Evolutionary conservation across 2,888 invertebrate genomes (phyloP), one percentile per base, ranked within the genome.

Genomic region (Acleris holmiana): DNA sequence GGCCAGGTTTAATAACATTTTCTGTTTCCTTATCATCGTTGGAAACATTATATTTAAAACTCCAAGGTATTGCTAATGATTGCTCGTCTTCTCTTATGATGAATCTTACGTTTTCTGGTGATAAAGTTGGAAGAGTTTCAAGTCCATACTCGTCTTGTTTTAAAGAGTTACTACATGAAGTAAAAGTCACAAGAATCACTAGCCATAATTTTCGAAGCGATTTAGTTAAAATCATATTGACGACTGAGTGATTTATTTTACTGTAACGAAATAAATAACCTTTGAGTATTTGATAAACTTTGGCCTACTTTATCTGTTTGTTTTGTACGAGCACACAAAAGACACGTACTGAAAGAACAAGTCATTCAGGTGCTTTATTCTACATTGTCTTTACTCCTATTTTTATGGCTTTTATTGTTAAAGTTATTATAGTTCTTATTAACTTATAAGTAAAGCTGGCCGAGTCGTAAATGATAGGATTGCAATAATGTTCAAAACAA

Each of bases 301-400:
- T 71, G 77, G 79, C 82, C 83, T 78, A 77, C 67, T 69, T 76
- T 78, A 81, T 81, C 79, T 70, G 35, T 35, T 71, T 40, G 49
- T 69, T 35, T 35, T 13, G 13, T 4, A 13, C 35, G 8, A 35
- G 35, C 35, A 10, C 29, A 29, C 29, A 29, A 29, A 29, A 29
- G 29, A 29, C 4, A 13, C 13, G 35, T 35, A 10, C 35, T 35
- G 4, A 7, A 8, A 29, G 35, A 35, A 4, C 13, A 13, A 13
- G 35, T 35, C 2, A 13, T 35, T 35, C 13, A 3, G 8, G 13
- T 13, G 8, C 29, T 29, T 29, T 29, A 29, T 29, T 29, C 8
- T 29, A 8, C 29, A 29, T 8, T 8, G 29, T 29, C 2, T 2
- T 29, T 29, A 8, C 29, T 0, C n/a, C n/a, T n/a, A n/a, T n/a